Conservation (phyloP, 2,888 invertebrate genomes). For the Lasioglossum figueresi region DNA sequence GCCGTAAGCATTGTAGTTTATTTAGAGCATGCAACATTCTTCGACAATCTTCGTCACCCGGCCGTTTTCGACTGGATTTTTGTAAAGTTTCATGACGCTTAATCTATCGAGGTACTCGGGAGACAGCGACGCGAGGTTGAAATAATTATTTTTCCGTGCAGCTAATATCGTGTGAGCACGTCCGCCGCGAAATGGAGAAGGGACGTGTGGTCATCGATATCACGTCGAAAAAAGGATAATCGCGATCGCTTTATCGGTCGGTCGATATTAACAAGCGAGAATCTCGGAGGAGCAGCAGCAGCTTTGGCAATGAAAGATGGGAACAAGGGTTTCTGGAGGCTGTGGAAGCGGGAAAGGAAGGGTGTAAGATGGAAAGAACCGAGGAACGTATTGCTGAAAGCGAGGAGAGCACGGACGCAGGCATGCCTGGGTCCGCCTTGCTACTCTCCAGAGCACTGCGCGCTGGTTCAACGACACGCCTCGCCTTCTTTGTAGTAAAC, state of each 20-base stretch:
- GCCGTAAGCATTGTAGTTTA: not conserved
- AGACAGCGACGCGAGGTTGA: not conserved
- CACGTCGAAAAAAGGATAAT: not conserved
- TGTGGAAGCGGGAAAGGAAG: constrained; percentile 51
- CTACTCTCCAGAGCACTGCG: constrained; percentile 77
- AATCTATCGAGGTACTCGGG: not conserved
- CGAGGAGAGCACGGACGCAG: constrained; percentile 71
- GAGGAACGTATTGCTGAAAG: constrained; percentile 68
- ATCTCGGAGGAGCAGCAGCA: constrained; percentile 53
- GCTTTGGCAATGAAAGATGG: constrained; percentile 64
- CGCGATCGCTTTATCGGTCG: constrained; percentile 59
- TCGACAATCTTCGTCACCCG: too few species aligned
- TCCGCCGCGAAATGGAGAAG: not conserved
- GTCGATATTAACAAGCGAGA: constrained; percentile 54
- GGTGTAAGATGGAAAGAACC: constrained; percentile 52
- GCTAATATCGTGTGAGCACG: not conserved
- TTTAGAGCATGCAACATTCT: not conserved
- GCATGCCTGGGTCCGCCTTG: constrained; percentile 75
- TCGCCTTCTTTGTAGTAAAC: constrained; percentile 82
- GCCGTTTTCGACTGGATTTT: not conserved
- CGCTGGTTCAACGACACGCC: constrained; percentile 82
- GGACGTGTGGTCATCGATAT: not conserved
- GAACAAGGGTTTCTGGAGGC: constrained; percentile 60
- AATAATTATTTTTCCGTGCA: not conserved
- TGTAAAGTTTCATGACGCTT: not conserved